A percentile compares a stretch with the other conserved stretches of the same genome.
phyloP scores from a whole-genome alignment of 1,140 invertebrate genomes.

The Physella acuta region DNA sequence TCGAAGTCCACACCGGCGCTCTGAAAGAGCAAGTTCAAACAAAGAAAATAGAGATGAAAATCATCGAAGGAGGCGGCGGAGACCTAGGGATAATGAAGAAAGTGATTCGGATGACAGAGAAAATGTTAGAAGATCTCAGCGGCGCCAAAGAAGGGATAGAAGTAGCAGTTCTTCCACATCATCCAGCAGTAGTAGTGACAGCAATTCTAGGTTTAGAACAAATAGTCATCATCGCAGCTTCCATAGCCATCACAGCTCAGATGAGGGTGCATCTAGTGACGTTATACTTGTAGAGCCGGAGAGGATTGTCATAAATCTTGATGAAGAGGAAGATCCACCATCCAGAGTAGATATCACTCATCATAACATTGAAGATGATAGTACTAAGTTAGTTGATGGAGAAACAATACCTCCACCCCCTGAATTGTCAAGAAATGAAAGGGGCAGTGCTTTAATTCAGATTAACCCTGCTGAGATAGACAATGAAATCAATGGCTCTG shows the following conservation, averaged over 20 bases:
- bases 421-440: slow-evolving; percentile 1
- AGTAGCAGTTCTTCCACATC: slow-evolving; percentile 14
- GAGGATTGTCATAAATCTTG: slow-evolving; percentile 24
- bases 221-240: slow-evolving; percentile 4
- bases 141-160: slow-evolving; percentile 14
- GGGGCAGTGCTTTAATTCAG: slow-evolving; percentile 22
- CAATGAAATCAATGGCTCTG: not conserved
- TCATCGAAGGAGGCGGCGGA: slow-evolving; percentile 3
- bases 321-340: slow-evolving; percentile 26
- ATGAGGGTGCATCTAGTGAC: slow-evolving; percentile 24
- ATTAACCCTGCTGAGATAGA: slow-evolving; percentile 18
- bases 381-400: slow-evolving; percentile 23
- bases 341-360: slow-evolving; percentile 26
- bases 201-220: not conserved
- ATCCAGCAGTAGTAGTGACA: slow-evolving; percentile 10
- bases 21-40: slow-evolving; percentile 23
- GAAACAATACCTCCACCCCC: slow-evolving; percentile 21
- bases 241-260: slow-evolving; percentile 1
- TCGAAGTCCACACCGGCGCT: slow-evolving; percentile 15
- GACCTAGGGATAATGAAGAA: not conserved
- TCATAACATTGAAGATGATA: slow-evolving; percentile 21
- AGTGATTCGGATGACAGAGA: slow-evolving; percentile 19
- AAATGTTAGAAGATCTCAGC: not conserved
- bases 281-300: slow-evolving; percentile 25
- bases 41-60: slow-evolving; percentile 24